Percentiles rank a stretch among this genome's conserved stretches.
Conservation (phyloP, 2,113 vertebrate species). For the Pelecanus crispus region DNA sequence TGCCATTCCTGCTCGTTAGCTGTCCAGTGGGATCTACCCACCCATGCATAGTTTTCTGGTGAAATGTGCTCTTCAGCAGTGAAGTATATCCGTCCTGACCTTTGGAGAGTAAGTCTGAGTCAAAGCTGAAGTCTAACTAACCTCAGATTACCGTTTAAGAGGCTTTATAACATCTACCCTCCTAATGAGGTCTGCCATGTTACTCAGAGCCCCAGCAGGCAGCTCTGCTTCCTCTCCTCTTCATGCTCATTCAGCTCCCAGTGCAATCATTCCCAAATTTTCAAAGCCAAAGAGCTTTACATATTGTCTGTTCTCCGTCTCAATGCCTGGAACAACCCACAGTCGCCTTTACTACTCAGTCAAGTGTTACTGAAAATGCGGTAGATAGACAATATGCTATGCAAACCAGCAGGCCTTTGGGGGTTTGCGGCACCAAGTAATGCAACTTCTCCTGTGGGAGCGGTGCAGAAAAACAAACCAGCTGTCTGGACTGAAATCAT, state of each 20-base stretch:
- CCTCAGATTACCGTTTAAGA: background rate
- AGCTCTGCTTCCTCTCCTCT: background rate
- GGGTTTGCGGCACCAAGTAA: conserved; percentile 3
- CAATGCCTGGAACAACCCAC: background rate
- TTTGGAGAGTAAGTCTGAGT: background rate
- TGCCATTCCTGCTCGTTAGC: background rate
- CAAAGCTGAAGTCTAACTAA: background rate
- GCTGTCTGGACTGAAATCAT: conserved; percentile 42
- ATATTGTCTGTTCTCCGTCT: background rate
- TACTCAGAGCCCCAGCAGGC: background rate
- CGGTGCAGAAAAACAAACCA: background rate
- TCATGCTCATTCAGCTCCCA: background rate
- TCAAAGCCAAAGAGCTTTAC: background rate
- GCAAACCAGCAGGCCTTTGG: background rate
- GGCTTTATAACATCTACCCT: background rate
- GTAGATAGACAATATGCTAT: background rate
- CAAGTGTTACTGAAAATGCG: background rate
- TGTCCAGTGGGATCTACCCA: background rate
- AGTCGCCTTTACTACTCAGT: background rate
- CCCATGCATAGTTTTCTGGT: background rate
- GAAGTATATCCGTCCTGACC: background rate
- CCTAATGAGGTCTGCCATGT: background rate
- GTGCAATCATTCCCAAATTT: background rate
- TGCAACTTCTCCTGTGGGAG: conserved; percentile 26
- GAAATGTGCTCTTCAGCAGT: background rate